phyloP scores from a whole-genome alignment of 2,113 vertebrate genomes.

The Phyllostomus discolor region DNA sequence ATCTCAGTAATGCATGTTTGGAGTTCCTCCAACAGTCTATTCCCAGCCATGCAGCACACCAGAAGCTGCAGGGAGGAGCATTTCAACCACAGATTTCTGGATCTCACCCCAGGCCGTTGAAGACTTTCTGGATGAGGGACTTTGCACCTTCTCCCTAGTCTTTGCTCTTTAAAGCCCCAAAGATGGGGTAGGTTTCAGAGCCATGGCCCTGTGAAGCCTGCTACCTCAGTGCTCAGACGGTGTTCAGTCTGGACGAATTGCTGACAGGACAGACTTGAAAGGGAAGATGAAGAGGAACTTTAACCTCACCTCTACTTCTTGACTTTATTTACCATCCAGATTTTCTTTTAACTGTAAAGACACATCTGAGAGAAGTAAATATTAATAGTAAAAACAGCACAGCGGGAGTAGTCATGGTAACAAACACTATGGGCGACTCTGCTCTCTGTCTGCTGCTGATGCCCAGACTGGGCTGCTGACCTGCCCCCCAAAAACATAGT shows the following conservation, averaged over 20 bases:
- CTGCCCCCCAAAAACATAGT: neutral
- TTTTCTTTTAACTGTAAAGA: neutral
- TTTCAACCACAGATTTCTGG: neutral
- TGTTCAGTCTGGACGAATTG: neutral
- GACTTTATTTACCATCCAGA: neutral
- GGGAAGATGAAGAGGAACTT: neutral
- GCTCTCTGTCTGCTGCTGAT: neutral
- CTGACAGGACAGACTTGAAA: neutral
- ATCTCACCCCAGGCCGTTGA: neutral
- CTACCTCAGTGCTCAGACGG: neutral
- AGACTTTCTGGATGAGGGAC: neutral
- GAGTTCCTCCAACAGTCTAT: neutral
- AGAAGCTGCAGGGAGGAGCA: neutral
- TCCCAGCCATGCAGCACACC: neutral
- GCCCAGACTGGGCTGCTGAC: neutral
- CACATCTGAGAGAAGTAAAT: neutral
- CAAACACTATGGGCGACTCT: neutral
- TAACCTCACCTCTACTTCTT: neutral
- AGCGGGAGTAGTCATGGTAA: neutral
- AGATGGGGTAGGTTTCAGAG: neutral
- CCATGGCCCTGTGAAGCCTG: neutral
- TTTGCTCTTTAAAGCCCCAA: neutral
- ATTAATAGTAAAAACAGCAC: neutral
- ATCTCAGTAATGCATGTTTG: neutral
- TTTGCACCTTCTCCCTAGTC: neutral